A percentile compares a stretch with the other conserved stretches of the same genome.
Evolutionary conservation across 2,888 invertebrate genomes (phyloP).

Genomic region (Drosophila koepferae): DNA sequence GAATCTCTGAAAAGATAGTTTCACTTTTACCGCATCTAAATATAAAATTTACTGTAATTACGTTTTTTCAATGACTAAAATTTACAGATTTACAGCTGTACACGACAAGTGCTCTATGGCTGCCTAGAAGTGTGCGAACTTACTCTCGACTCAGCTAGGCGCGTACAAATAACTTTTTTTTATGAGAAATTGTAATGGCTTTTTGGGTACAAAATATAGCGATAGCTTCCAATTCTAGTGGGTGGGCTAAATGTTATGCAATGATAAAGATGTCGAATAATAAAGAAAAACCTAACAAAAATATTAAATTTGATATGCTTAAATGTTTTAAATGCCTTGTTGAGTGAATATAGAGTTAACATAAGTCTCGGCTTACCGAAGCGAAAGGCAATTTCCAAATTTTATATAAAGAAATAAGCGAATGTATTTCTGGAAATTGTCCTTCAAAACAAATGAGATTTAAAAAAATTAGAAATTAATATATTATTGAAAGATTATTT

Average conservation of each 20-base stretch:
- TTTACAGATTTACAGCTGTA: slow-evolving; percentile 67
- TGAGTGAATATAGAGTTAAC: slow-evolving; percentile 13
- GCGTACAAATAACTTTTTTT: slow-evolving; percentile 30
- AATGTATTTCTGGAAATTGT: not conserved
- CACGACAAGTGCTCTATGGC: slow-evolving; percentile 65
- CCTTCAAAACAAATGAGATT: slow-evolving; percentile 11
- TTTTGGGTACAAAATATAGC: slow-evolving; percentile 25
- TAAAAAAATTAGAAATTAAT: not conserved
- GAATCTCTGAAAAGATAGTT: slow-evolving; percentile 22
- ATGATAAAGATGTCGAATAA: slow-evolving; percentile 42
- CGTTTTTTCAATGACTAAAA: slow-evolving; percentile 37
- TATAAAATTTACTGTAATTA: slow-evolving; percentile 43
- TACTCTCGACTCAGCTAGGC: slow-evolving; percentile 24
- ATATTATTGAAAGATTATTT: slow-evolving; percentile 3
- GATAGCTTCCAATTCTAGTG: slow-evolving; percentile 29
- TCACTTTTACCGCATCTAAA: slow-evolving; percentile 45
- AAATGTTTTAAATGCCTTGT: slow-evolving; percentile 29
- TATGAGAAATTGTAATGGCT: slow-evolving; percentile 24
- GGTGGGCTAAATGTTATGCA: slow-evolving; percentile 53
- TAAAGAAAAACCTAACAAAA: slow-evolving; percentile 42
- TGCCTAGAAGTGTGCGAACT: slow-evolving; percentile 50
- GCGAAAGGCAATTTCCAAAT: slow-evolving; percentile 36
- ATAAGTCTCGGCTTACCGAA: slow-evolving; percentile 56
- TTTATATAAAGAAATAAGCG: not conserved
- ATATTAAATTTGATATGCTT: slow-evolving; percentile 22